Conservation (phyloP, 2,888 invertebrate genomes). For the Seira ritae region DNA sequence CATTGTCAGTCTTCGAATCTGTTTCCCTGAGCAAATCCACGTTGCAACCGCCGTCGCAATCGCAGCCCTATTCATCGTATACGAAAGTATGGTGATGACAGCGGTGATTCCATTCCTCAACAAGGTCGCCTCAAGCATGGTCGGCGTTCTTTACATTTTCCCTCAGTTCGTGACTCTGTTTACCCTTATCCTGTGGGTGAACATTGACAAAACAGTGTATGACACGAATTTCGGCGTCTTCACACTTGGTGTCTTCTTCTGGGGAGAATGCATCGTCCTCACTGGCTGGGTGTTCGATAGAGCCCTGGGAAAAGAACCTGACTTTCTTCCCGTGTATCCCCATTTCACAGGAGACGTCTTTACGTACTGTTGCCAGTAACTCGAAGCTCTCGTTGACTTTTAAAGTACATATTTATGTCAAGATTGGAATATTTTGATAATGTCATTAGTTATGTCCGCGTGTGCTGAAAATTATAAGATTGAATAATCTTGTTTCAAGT, state of each 20-base stretch:
- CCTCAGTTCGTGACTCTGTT: slow-evolving; percentile 69
- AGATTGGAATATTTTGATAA: background rate
- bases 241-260: slow-evolving; percentile 66
- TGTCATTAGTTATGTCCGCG: background rate
- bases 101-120: slow-evolving; percentile 49
- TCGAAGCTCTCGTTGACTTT: background rate
- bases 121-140: slow-evolving; percentile 26
- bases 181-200: slow-evolving; percentile 70
- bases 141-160: slow-evolving; percentile 66
- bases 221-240: slow-evolving; percentile 66
- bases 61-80: slow-evolving; percentile 47
- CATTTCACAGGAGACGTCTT: slow-evolving; percentile 70
- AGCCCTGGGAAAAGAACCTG: slow-evolving; percentile 67
- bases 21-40: slow-evolving; percentile 35
- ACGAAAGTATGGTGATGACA: slow-evolving; percentile 66
- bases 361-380: slow-evolving; percentile 36
- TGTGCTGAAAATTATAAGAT: too few relatives aligned
- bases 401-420: background rate
- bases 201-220: slow-evolving; percentile 67
- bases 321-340: slow-evolving; percentile 70
- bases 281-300: slow-evolving; percentile 62
- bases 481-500: too few relatives aligned
- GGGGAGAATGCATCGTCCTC: slow-evolving; percentile 56
- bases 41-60: slow-evolving; percentile 49
- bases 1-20: slow-evolving; percentile 60